Base-by-base conservation (phyloP, 1,140 invertebrate species). In the Saccostrea glomerata region DNA sequence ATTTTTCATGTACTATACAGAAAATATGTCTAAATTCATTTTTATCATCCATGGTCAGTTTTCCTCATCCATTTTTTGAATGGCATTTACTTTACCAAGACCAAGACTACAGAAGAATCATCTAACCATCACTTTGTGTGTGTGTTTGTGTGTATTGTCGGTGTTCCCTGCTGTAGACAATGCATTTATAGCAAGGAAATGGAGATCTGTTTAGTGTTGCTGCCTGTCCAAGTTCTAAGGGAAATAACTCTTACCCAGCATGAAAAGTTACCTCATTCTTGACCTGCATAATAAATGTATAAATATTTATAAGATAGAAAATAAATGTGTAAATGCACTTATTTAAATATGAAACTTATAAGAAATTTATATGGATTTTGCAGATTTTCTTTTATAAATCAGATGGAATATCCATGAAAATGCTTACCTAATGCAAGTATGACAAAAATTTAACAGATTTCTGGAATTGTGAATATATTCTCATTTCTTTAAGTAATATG, bases 51-150 rank as follows among this genome's bases (percentile, higher is more conserved):
- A 77, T 30, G 70, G 30, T 25, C 25, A 12, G 30, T 15, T 30
- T 30, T 30, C 30, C 11, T 77, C 70, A 77, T 77, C 4, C 70
- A 77, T 12, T 30, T n/a, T 30, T 25, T 77, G 30, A 15, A 77
- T 36, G 70, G 25, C 70, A 77, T 77, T 77, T 25, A 77, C 70
- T 77, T 77, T 77, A 77, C 70, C 70, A 36, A 77, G 70, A 77
- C 70, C 70, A 77, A 77, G 36, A 77, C 13, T 36, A 30, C 25
- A 30, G 23, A 30, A 77, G 70, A 77, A 77, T 77, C 70, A 36
- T 77, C 25, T 77, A 25, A 25, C 9, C 25, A 25, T 77, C 70
- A 77, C 70, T 40, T 12, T 77, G 70, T 77, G 25, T 77, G 30
- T 77, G 66, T 30, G 70, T 77, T 47, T 47, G 60, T 66, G 66